Conservation (phyloP, 2,888 invertebrate genomes). For the Coecobrya sp. region DNA sequence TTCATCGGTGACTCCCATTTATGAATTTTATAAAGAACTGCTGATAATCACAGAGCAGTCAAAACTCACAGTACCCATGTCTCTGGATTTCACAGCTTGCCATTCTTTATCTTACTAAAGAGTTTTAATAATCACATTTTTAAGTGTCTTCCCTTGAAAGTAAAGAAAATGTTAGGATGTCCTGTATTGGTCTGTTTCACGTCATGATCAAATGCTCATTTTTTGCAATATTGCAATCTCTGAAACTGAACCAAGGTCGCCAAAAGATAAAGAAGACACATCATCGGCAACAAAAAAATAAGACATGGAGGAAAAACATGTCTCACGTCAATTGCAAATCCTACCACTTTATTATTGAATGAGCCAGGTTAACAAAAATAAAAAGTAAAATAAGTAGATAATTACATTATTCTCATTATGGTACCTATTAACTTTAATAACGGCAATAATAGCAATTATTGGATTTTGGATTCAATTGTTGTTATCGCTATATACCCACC, state of each 20-base stretch:
- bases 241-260: slow-evolving; percentile 9
- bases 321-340: not conserved
- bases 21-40: too few relatives aligned
- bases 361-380: not conserved
- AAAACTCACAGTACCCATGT: too few relatives aligned
- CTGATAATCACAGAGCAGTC: too few relatives aligned
- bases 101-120: too few relatives aligned
- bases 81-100: too few relatives aligned
- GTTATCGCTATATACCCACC: not conserved
- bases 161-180: not conserved
- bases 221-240: not conserved
- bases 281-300: not conserved
- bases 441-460: not conserved
- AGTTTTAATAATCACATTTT: too few relatives aligned
- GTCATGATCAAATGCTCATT: not conserved
- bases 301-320: not conserved
- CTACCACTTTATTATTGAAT: not conserved
- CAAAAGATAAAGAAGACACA: not conserved
- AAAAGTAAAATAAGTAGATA: not conserved
- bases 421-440: not conserved
- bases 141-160: not conserved
- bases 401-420: slow-evolving; percentile 10
- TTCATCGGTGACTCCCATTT: too few relatives aligned
- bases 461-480: not conserved
- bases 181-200: not conserved